These are phyloP conservation scores for Stegana nigrithorax DNA, from an alignment of 2,888 invertebrate species.

Conservation along the genomic window DNA sequence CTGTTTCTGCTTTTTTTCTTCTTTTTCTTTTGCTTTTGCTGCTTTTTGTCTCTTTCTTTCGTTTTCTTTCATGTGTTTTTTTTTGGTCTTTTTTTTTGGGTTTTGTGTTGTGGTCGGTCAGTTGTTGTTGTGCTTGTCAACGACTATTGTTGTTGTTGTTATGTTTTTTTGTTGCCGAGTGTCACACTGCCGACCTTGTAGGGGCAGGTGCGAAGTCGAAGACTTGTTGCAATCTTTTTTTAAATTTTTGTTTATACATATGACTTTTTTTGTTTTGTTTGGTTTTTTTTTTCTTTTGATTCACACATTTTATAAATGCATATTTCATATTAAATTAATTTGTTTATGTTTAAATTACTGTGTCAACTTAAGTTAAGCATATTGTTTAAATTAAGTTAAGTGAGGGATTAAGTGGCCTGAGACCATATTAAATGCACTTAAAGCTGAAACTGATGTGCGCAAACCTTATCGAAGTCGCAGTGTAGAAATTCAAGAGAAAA, in stretches of 20 bases:
- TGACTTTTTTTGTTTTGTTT: constrained; percentile 8
- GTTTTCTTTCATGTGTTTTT: constrained; percentile 14
- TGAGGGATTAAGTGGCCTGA: too few species aligned
- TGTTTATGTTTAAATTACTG: too few species aligned
- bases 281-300: constrained; percentile 10
- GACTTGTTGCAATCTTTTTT: constrained; percentile 25
- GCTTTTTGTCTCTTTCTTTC: constrained; percentile 24
- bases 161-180: constrained; percentile 28
- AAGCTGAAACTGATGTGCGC: too few species aligned
- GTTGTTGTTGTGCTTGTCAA: too few species aligned
- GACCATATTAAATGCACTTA: too few species aligned
- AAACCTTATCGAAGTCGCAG: too few species aligned
- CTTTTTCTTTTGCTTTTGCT: constrained; percentile 27
- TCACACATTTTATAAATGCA: too few species aligned
- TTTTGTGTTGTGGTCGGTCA: too few species aligned
- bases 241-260: constrained; percentile 16
- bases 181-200: background rate
- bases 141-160: constrained; percentile 29
- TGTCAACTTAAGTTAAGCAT: too few species aligned
- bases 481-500: too few species aligned
- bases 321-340: too few species aligned
- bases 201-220: constrained; percentile 5
- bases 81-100: constrained; percentile 26
- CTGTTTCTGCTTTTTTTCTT: constrained; percentile 1
- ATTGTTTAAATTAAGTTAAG: too few species aligned